phyloP scores from a whole-genome alignment of 2,113 vertebrate genomes.

The Pithys albifrons region DNA sequence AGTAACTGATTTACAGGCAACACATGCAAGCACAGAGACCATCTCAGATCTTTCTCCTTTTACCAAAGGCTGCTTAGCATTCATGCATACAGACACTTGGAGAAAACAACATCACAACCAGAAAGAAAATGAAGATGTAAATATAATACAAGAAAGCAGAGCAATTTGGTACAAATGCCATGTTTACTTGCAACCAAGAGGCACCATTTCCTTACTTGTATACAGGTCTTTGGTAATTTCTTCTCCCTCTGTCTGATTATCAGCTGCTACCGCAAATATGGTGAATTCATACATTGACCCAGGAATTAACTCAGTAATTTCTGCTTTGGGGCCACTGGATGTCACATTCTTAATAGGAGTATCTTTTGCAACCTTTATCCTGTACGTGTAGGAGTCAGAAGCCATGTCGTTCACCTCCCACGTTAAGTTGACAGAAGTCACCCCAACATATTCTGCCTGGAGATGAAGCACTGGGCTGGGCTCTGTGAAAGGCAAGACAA shows the following conservation, averaged over 20 bases:
- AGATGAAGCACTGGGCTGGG: neutral
- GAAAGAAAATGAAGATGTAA: rapidly evolving
- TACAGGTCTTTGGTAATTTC: rapidly evolving
- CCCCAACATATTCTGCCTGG: neutral
- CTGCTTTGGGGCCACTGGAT: rapidly evolving
- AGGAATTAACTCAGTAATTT: neutral
- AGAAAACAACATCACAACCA: rapidly evolving
- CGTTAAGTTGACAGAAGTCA: neutral
- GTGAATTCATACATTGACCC: neutral
- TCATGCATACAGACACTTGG: rapidly evolving
- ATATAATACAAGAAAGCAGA: neutral
- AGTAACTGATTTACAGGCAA: neutral
- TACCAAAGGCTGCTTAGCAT: neutral
- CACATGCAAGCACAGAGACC: neutral
- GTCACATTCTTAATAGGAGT: rapidly evolving
- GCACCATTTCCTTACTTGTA: neutral
- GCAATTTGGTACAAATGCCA: neutral
- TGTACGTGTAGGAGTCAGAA: neutral
- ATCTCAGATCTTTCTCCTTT: neutral
- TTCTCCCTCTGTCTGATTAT: neutral
- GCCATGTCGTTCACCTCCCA: neutral
- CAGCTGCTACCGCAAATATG: neutral
- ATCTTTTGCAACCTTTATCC: neutral
- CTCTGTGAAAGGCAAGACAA: neutral
- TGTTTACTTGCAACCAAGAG: neutral